A percentile compares a stretch with the other conserved stretches of the same genome.
These are phyloP conservation scores for Xanthia icteritia DNA, from an alignment of 2,888 invertebrate species.

Conservation along the genomic window DNA sequence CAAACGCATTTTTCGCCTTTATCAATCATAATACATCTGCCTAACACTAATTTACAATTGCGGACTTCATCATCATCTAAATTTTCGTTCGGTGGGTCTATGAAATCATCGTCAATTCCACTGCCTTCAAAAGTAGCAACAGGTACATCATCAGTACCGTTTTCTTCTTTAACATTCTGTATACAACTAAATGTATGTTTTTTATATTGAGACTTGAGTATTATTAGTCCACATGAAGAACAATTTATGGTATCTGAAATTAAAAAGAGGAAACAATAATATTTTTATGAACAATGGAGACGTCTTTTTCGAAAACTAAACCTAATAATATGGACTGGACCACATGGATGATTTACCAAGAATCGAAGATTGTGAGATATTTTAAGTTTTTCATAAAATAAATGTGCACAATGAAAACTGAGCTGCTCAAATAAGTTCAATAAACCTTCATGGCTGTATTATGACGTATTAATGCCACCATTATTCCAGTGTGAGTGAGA, in stretches of 20 bases:
- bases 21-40: slow-evolving; percentile 75
- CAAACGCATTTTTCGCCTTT: slow-evolving; percentile 75
- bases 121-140: slow-evolving; percentile 20
- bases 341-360: not conserved
- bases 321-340: not conserved
- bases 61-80: slow-evolving; percentile 48
- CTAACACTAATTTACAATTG: slow-evolving; percentile 76
- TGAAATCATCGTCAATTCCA: not conserved
- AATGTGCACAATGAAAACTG: not conserved
- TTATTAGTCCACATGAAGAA: slow-evolving; percentile 31
- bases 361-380: not conserved
- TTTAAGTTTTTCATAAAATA: not conserved
- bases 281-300: not conserved
- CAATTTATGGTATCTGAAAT: slow-evolving; percentile 49
- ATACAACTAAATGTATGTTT: slow-evolving; percentile 41
- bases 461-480: too few species aligned
- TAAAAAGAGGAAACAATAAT: not conserved
- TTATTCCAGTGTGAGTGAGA: too few species aligned
- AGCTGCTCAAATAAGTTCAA: not conserved
- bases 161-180: slow-evolving; percentile 41
- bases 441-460: too few species aligned
- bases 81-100: slow-evolving; percentile 14
- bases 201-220: slow-evolving; percentile 45
- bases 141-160: slow-evolving; percentile 1
- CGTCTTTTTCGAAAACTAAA: not conserved